Percentiles rank a stretch among this genome's conserved stretches.
Conservation (phyloP, 2,888 invertebrate genomes). For the Tricholauxania praeusta region DNA sequence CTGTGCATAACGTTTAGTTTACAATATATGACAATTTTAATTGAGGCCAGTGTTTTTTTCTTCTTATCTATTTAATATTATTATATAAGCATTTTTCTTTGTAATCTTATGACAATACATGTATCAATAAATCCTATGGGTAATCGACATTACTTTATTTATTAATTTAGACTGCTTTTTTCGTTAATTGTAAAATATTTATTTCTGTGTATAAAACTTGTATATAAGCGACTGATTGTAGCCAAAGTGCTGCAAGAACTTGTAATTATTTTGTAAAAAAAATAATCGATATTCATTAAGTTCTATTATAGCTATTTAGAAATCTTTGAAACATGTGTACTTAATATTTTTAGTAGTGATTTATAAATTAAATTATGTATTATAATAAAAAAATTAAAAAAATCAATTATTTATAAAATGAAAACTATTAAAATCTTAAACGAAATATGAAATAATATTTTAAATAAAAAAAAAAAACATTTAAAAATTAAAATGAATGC, state of each 20-base stretch:
- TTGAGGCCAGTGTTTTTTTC: constrained; percentile 21
- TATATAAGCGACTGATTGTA: constrained; percentile 5
- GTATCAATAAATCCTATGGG: not conserved
- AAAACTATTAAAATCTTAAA: too few species aligned
- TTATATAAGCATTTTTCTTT: constrained; percentile 28
- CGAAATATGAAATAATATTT: constrained; percentile 19
- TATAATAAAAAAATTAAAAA: constrained; percentile 1
- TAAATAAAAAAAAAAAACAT: constrained; percentile 34
- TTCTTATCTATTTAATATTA: constrained; percentile 30
- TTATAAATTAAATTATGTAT: not conserved
- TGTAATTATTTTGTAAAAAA: constrained; percentile 25
- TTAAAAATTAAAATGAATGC: constrained; percentile 25
- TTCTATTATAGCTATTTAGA: constrained; percentile 16
- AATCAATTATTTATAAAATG: too few species aligned
- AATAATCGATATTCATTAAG: constrained; percentile 21
- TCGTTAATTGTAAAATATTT: constrained; percentile 5
- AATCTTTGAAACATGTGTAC: constrained; percentile 20
- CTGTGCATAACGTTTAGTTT: too few species aligned
- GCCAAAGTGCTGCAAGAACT: not conserved
- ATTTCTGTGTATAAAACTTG: not conserved
- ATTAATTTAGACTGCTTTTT: constrained; percentile 3
- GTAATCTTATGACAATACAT: constrained; percentile 22
- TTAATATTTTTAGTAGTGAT: constrained; percentile 26
- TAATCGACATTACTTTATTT: constrained; percentile 21
- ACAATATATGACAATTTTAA: too few species aligned